A percentile compares a stretch with the other conserved stretches of the same genome.
Conservation (phyloP, 2,113 vertebrate species). For the Perca schrenkii region DNA sequence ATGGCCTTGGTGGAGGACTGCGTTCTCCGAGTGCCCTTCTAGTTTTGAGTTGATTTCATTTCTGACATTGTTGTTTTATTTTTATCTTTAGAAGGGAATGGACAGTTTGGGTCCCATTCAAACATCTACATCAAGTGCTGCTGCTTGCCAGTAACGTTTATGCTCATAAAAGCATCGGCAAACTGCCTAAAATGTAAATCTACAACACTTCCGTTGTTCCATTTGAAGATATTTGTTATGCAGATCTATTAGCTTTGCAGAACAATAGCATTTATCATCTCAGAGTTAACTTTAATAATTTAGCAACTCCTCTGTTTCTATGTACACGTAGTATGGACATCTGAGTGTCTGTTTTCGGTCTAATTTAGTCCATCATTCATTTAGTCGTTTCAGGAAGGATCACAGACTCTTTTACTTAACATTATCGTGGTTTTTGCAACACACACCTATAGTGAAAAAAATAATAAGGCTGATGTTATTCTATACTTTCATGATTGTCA, state of each 20-base stretch:
- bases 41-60: not conserved
- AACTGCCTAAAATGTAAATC: constrained; percentile 48
- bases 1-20: too few species aligned
- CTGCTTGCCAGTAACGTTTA: not conserved
- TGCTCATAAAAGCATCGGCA: constrained; percentile 19
- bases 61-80: not conserved
- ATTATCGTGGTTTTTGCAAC: not conserved
- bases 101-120: not conserved
- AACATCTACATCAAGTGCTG: not conserved
- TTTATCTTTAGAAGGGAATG: not conserved
- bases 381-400: not conserved
- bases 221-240: not conserved
- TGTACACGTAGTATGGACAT: too few species aligned
- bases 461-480: not conserved
- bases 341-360: not conserved
- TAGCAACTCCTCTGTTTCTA: not conserved
- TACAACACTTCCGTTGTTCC: not conserved
- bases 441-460: not conserved
- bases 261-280: not conserved
- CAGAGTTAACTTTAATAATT: constrained; percentile 12
- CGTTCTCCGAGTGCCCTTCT: too few species aligned
- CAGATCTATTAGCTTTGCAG: constrained; percentile 4
- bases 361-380: not conserved
- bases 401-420: not conserved
- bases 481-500: not conserved